Evolutionary conservation across 2,888 invertebrate species (phyloP).

Genomic region (Erpobdella octoculata): DNA sequence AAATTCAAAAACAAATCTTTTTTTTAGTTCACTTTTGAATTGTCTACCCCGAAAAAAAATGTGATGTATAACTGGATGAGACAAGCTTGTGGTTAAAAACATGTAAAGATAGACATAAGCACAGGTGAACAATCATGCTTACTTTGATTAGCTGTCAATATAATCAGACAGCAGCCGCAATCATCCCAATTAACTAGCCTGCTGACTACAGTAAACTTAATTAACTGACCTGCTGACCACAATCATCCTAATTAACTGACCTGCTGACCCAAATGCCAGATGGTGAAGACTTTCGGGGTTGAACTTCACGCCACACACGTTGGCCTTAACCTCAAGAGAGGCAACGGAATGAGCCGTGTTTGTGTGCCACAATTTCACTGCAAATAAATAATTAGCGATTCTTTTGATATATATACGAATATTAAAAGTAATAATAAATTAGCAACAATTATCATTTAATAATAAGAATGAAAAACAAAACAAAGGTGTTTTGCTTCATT

Average conservation of each 20-base stretch:
- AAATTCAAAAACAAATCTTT: background rate
- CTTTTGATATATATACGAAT: too few species aligned
- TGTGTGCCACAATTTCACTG: constrained; percentile 83
- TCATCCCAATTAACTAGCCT: background rate
- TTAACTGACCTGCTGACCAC: too few species aligned
- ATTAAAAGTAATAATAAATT: background rate
- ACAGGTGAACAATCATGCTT: background rate
- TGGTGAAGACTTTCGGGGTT: constrained; percentile 76
- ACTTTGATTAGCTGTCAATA: background rate
- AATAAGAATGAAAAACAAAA: background rate
- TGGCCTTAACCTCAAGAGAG: constrained; percentile 82
- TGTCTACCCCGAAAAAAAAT: too few species aligned
- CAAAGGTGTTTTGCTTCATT: background rate
- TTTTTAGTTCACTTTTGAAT: background rate
- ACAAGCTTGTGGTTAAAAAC: background rate
- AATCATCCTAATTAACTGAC: constrained; percentile 41
- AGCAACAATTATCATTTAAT: background rate
- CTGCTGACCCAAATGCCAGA: constrained; percentile 85
- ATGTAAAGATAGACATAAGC: background rate
- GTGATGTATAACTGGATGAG: too few species aligned
- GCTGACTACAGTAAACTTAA: too few species aligned
- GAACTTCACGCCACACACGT: constrained; percentile 89
- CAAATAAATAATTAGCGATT: too few species aligned
- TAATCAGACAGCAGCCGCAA: background rate
- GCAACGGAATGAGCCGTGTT: constrained; percentile 77